phyloP scores from a whole-genome alignment of 1,140 invertebrate genomes.

The Dendroctonus valens region DNA sequence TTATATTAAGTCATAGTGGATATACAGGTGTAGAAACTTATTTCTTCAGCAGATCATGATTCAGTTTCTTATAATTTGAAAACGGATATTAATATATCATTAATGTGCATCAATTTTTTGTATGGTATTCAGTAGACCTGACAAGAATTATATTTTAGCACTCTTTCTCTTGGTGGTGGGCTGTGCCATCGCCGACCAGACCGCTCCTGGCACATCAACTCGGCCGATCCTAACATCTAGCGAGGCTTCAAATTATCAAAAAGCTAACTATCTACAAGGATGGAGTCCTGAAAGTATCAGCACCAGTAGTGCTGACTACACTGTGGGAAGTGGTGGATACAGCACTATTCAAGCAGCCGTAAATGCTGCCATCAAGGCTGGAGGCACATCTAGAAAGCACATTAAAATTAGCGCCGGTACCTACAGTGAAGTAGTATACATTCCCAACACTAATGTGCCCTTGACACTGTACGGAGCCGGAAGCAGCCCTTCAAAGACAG shows the following conservation, averaged over 20 bases:
- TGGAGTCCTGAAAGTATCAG: slow-evolving; percentile 6
- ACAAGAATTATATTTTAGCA: background rate
- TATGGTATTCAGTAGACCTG: no score
- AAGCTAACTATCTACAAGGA: slow-evolving; percentile 5
- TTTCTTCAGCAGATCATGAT: no score
- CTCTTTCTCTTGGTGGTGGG: background rate
- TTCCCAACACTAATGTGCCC: slow-evolving; percentile 20
- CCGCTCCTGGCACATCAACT: slow-evolving; percentile 3
- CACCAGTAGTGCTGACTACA: slow-evolving; percentile 8
- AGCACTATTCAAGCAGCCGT: slow-evolving; percentile 21
- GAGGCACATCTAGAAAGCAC: slow-evolving; percentile 16
- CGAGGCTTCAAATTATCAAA: slow-evolving; percentile 2
- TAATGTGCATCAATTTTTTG: no score
- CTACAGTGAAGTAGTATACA: slow-evolving; percentile 18
- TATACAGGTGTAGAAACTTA: no score
- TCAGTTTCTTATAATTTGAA: no score
- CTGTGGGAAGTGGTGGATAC: slow-evolving; percentile 13
- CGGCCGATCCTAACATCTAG: slow-evolving; percentile 2
- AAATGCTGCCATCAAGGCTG: slow-evolving; percentile 20
- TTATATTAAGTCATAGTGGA: no score
- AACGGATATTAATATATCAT: no score
- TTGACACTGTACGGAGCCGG: slow-evolving; percentile 14
- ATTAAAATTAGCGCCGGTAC: slow-evolving; percentile 22
- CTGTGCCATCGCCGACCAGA: background rate
- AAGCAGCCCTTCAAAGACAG: slow-evolving; percentile 9